phyloP scores from a whole-genome alignment of 2,113 vertebrate genomes.

The Alligator mississippiensis region DNA sequence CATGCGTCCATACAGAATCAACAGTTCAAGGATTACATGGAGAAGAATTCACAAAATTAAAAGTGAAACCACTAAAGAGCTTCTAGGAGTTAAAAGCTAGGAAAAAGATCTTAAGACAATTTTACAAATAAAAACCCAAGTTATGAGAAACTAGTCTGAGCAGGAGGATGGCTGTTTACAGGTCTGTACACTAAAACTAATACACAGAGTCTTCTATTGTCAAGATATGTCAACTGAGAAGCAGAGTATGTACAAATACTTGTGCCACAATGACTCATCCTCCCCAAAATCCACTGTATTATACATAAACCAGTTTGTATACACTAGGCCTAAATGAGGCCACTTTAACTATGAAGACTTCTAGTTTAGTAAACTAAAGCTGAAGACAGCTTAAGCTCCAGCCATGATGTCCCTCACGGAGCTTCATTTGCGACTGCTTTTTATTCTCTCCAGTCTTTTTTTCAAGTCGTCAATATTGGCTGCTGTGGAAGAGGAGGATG shows the following conservation, averaged over 20 bases:
- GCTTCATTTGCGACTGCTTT: conserved; percentile 94
- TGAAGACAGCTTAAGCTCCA: conserved; percentile 65
- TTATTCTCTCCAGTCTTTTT: conserved; percentile 98
- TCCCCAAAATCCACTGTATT: conserved; percentile 79
- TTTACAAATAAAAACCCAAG: conserved; percentile 79
- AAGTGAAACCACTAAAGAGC: conserved; percentile 77
- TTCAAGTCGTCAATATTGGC: conserved; percentile 99
- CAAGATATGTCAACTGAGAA: conserved; percentile 78
- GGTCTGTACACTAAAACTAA: conserved; percentile 88
- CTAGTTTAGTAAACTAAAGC: conserved; percentile 81
- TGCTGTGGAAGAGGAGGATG: conserved; percentile 81
- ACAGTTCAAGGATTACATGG: conserved; percentile 82
- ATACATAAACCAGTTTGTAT: conserved; percentile 81
- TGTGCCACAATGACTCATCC: conserved; percentile 79
- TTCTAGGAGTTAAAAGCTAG: conserved; percentile 82
- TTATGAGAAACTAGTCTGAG: conserved; percentile 75
- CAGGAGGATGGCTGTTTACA: conserved; percentile 81
- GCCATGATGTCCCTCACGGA: conserved; percentile 26
- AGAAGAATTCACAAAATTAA: conserved; percentile 81
- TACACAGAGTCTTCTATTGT: conserved; percentile 82
- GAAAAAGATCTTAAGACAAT: conserved; percentile 76
- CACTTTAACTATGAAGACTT: conserved; percentile 75
- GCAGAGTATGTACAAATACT: conserved; percentile 86
- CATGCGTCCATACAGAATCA: conserved; percentile 90
- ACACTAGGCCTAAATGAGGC: conserved; percentile 77